Conservation (phyloP, 2,113 vertebrate genomes). For the Suricata suricatta region DNA sequence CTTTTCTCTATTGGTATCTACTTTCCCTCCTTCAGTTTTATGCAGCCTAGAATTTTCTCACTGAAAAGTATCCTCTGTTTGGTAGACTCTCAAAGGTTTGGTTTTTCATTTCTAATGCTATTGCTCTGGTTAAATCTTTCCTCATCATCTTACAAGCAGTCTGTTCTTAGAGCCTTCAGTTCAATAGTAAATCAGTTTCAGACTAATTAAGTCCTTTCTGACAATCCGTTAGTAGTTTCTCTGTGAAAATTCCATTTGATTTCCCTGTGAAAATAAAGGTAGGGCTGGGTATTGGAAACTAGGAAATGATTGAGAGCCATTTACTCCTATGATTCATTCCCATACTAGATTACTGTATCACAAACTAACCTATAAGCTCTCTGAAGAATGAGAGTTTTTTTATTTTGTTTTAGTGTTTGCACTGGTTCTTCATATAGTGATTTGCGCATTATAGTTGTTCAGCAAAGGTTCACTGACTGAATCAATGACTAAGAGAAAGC, state of each 20-base stretch:
- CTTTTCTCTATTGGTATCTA: neutral
- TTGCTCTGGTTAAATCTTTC: neutral
- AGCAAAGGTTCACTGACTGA: neutral
- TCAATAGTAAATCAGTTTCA: neutral
- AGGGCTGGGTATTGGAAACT: neutral
- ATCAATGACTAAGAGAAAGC: neutral
- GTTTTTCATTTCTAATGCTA: neutral
- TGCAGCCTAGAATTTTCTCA: neutral
- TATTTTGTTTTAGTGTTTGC: neutral
- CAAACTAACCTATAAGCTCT: neutral
- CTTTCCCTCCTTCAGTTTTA: neutral
- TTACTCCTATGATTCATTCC: neutral
- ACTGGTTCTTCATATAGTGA: neutral
- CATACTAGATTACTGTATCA: neutral
- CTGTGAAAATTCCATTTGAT: neutral
- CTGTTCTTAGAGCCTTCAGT: neutral
- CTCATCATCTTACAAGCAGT: neutral
- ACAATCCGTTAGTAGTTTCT: neutral
- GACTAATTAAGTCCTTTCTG: neutral
- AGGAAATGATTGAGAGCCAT: neutral
- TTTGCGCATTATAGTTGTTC: neutral
- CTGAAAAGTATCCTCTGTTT: neutral
- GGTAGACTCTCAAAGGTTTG: neutral
- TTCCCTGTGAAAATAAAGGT: neutral
- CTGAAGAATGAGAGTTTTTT: neutral